Percentiles rank a stretch among this genome's conserved stretches.
Evolutionary conservation across 2,888 invertebrate species (phyloP).

Genomic region (Neria commutata): DNA sequence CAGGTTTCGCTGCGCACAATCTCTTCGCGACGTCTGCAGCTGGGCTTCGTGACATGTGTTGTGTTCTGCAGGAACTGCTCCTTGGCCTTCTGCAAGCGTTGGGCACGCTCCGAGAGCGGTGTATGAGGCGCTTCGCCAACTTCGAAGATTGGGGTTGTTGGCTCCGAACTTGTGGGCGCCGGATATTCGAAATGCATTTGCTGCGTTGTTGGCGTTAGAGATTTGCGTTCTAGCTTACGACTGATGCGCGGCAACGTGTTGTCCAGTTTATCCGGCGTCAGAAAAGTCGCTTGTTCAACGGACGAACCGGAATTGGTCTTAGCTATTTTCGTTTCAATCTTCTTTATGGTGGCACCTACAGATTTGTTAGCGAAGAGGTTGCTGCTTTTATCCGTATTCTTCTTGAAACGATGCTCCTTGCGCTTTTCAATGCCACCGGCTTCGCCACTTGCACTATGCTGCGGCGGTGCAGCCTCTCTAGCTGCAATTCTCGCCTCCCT

Average conservation of each 20-base stretch:
- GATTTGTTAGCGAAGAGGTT: constrained; percentile 40
- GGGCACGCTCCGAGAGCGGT: constrained; percentile 63
- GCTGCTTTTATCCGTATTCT: constrained; percentile 50
- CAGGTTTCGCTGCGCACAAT: constrained; percentile 31
- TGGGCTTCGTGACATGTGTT: constrained; percentile 39
- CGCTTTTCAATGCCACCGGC: constrained; percentile 15
- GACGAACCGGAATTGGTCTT: constrained; percentile 49
- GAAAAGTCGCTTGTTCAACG: constrained; percentile 27
- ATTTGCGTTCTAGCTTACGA: constrained; percentile 53
- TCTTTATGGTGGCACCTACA: constrained; percentile 43
- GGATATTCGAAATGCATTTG: constrained; percentile 40
- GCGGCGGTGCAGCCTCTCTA: constrained; percentile 33
- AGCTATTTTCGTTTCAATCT: constrained; percentile 53
- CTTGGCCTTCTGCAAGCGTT: constrained; percentile 72
- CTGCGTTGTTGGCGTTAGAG: constrained; percentile 48
- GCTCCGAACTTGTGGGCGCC: constrained; percentile 33
- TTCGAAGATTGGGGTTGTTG: constrained; percentile 39
- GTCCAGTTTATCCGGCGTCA: constrained; percentile 50
- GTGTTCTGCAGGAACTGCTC: constrained; percentile 71
- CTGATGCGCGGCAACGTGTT: constrained; percentile 58
- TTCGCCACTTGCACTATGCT: constrained; percentile 7
- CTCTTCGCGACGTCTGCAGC: constrained; percentile 38
- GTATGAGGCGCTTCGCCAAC: constrained; percentile 45
- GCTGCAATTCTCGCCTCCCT: constrained; percentile 20
- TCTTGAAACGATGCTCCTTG: constrained; percentile 52